Base-by-base conservation (phyloP, 2,797 vertebrate species). In the Tympanoctomys barrerae region DNA sequence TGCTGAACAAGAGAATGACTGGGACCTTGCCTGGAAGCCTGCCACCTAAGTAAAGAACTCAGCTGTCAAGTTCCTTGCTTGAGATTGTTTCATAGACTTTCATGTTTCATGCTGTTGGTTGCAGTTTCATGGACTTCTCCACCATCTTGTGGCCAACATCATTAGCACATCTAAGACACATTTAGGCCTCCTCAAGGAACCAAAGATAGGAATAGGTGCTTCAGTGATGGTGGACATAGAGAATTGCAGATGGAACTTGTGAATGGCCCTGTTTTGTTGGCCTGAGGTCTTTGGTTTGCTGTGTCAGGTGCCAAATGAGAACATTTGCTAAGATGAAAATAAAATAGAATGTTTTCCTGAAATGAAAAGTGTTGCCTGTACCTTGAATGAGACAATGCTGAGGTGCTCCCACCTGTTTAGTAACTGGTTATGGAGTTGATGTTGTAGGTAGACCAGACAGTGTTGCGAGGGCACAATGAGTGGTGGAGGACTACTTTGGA, bases 301-400 rank as follows among this genome's bases (percentile, higher is more conserved):
- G 82, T 61, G 80, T 80, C 59, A 64, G 92, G 89, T 96, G 96
- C 94, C 95, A 96, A 86, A 86, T 61, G 91, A 95, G 92, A 87
- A 89, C 71, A 33, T 87, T 83, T 96, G 81, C 94, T 94, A 89
- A 87, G 57, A 91, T 79, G 46, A 89, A 80, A 97, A 96, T 96
- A 96, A 96, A 97, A 92, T 88, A 68, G 81, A 79, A 91, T 95
- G 97, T 94, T 94, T 94, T 95, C 52, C 79, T 93, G 96, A 93
- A 70, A 78, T 36, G 31, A 36, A 18, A 18, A 36, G 36, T 87
- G 36, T 10, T 73, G 73, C 33, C 14, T 95, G 80, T 59, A 11
- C 19, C 57, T 46, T 95, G 80, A 70, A 36, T 31, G 1, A 57
- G 33, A 49, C 54, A 66, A 49, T 28, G 36, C 24, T 24, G 42